Percentiles rank a stretch among this genome's conserved stretches.
phyloP scores from a whole-genome alignment of 2,888 invertebrate species.

The Ornithoptera priamus region DNA sequence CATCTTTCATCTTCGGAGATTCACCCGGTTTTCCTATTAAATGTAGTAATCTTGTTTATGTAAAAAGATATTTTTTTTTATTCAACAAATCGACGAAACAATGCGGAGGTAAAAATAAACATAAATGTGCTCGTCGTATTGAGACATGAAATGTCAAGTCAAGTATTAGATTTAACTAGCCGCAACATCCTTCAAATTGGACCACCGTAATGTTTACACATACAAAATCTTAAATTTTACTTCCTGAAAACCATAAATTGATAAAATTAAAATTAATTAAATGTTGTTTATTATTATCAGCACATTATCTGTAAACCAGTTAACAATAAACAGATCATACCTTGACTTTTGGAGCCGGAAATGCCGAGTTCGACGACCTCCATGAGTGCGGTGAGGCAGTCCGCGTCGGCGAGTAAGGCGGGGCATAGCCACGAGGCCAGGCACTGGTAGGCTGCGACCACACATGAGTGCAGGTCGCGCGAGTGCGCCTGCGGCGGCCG shows the following conservation, averaged over 20 bases:
- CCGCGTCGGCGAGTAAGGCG: constrained; percentile 93
- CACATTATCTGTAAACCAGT: not conserved
- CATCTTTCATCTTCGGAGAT: constrained; percentile 94
- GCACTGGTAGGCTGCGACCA: constrained; percentile 95
- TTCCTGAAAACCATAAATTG: no score
- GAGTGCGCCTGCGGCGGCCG: constrained; percentile 96
- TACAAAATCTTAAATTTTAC: no score
- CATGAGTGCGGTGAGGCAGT: constrained; percentile 94
- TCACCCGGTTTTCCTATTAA: constrained; percentile 88
- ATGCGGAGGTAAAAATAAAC: no score
- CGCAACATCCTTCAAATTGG: no score
- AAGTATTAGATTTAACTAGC: no score
- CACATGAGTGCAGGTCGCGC: constrained; percentile 95
- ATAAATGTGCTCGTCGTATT: no score
- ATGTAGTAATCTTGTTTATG: not conserved
- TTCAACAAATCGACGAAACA: not conserved
- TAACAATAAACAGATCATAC: constrained; percentile 44
- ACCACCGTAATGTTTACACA: no score
- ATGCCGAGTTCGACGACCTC: constrained; percentile 99
- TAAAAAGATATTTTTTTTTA: not conserved
- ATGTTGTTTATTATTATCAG: not conserved
- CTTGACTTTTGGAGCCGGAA: constrained; percentile 94
- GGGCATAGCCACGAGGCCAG: constrained; percentile 95
- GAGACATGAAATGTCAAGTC: no score
- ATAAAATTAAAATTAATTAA: no score